Base-by-base conservation (phyloP, 2,113 vertebrate species). In the Sebastes schlegelii region DNA sequence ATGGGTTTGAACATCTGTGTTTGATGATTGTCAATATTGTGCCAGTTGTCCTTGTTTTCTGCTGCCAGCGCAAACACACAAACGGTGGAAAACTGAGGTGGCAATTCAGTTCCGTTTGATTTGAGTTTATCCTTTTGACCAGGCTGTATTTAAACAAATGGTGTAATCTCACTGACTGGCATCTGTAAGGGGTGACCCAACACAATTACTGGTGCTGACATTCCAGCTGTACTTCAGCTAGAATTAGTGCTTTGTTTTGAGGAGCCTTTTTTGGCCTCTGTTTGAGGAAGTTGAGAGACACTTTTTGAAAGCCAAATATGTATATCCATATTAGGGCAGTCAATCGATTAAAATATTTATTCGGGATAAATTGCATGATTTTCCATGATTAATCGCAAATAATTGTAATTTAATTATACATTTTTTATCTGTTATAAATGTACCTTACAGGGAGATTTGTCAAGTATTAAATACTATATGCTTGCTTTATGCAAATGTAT, bases 1-100 rank as follows among this genome's bases (percentile, higher is more conserved):
- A 84, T 69, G 84, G 73, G 91, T 95, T 94, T 94, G 92, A 93
- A 94, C 94, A 95, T 95, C 94, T 95, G 94, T 92, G 89, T 94
- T 94, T 95, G 92, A 80, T 80, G 76, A 89, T 78, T 63, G 92
- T 89, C 90, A 90, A 88, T 72, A 87, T 74, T 71, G 63, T 86
- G 88, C 89, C 92, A 92, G 91, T 91, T 89, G 89, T 82, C 89
- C 89, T 89, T 91, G 92, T 90, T 90, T 89, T 77, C 74, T 52
- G 63, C 58, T 71, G 82, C 86, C 83, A 91, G 80, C 8, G n/a
- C 91, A 91, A 93, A 94, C 90, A 93, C 58, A 85, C 74, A 88
- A 70, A 78, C 68, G 60, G 52, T 74, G 74, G 72, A 89, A 34
- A 87, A 89, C 64, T 43, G 83, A 84, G 78, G 73, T 81, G 78